Conservation (phyloP, 2,888 invertebrate genomes). For the Ectemnius continuus region DNA sequence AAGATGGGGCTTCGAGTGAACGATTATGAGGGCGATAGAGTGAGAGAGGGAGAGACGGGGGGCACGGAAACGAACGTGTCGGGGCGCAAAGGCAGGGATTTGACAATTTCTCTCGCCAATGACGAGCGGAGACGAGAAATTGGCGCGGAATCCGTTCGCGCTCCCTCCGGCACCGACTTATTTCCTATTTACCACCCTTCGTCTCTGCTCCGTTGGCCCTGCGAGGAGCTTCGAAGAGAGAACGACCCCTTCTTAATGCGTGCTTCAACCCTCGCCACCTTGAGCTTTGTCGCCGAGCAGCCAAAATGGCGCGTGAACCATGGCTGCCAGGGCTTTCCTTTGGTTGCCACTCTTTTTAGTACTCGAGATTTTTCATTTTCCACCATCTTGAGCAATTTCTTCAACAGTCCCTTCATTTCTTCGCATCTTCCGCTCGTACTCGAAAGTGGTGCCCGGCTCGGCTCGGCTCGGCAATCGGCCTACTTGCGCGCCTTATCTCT, state of each 20-base stretch:
- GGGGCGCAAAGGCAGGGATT: slow-evolving; percentile 66
- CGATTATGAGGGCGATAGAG: slow-evolving; percentile 30
- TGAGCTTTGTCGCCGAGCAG: slow-evolving; percentile 61
- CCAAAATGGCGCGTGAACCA: slow-evolving; percentile 74
- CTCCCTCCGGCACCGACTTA: slow-evolving; percentile 76
- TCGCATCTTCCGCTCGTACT: too few species aligned
- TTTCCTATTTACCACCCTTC: slow-evolving; percentile 76
- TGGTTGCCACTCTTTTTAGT: neutral
- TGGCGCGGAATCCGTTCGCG: slow-evolving; percentile 75
- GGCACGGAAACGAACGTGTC: slow-evolving; percentile 44
- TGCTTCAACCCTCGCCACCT: slow-evolving; percentile 61
- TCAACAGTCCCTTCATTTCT: too few species aligned
- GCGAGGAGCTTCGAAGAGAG: slow-evolving; percentile 25
- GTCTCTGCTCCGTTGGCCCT: slow-evolving; percentile 47
- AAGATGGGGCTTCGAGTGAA: slow-evolving; percentile 6
- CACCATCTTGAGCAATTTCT: too few species aligned
- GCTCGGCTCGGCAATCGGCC: too few species aligned
- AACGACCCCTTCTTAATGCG: slow-evolving; percentile 51
- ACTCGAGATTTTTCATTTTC: slow-evolving; percentile 13
- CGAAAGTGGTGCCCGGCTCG: too few species aligned
- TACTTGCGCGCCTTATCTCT: too few species aligned
- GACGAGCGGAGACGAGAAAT: slow-evolving; percentile 73
- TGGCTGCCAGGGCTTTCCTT: slow-evolving; percentile 52
- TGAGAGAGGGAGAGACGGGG: slow-evolving; percentile 29
- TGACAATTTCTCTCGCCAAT: slow-evolving; percentile 76